phyloP scores from a whole-genome alignment of 1,140 invertebrate species.

The Pomacea maculata region DNA sequence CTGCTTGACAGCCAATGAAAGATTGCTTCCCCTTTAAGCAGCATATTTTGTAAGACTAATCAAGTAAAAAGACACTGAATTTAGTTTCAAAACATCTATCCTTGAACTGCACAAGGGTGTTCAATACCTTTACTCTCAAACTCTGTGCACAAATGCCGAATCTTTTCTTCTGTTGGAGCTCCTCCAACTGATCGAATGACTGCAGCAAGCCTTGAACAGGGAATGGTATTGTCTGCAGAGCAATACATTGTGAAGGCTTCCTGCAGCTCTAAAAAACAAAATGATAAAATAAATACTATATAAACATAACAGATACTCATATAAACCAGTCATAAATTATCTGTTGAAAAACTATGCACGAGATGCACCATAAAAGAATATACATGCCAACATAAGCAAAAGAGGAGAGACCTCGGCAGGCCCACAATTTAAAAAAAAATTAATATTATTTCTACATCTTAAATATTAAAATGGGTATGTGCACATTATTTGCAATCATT shows the following conservation, averaged over 20 bases:
- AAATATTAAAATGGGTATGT: too few relatives aligned
- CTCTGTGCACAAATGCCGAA: slow-evolving; percentile 18
- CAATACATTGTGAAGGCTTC: slow-evolving; percentile 39
- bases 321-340: too few relatives aligned
- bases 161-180: slow-evolving; percentile 31
- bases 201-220: slow-evolving; percentile 23
- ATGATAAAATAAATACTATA: background rate
- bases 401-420: too few relatives aligned
- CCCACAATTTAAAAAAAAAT: too few relatives aligned
- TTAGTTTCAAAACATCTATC: background rate
- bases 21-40: background rate
- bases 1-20: background rate
- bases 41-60: background rate
- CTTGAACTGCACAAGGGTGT: background rate
- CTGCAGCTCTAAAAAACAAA: slow-evolving; percentile 30
- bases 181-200: slow-evolving; percentile 36
- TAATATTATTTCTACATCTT: too few relatives aligned
- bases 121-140: slow-evolving; percentile 27
- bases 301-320: too few relatives aligned
- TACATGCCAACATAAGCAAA: too few relatives aligned
- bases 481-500: too few relatives aligned
- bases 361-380: too few relatives aligned
- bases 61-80: background rate
- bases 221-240: slow-evolving; percentile 30
- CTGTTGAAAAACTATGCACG: too few relatives aligned